Base-by-base conservation (phyloP, 1,140 invertebrate genomes). In the Drosophila grimshawi region DNA sequence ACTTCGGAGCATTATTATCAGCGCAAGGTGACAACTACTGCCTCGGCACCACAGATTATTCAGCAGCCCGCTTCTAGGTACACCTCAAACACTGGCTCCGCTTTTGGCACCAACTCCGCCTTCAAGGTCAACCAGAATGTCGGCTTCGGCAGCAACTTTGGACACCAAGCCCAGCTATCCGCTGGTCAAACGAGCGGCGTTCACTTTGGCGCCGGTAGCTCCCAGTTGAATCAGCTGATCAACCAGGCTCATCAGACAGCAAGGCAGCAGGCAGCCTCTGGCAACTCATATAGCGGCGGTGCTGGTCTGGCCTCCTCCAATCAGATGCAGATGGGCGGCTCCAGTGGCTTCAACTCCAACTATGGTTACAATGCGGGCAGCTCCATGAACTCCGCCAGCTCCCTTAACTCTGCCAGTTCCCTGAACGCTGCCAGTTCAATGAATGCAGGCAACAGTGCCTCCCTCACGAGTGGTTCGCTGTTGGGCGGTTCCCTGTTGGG, bases 1-100 rank as follows among this genome's bases (percentile, higher is more conserved):
- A 85, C 78, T 30, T 83, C 81, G 4, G 76, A 90, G 52, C 80
- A 86, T 4, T 92, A 79, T 51, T 88, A 92, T 49, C 77, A 85
- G 32, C 75, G 76, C 37, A 75, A 71, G 57, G 80, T 92, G 5
- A 85, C 82, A 37, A 86, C 68, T 65, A 83, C 74, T 4, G 57
- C 66, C 5, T 75, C 76, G 3, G 69, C 68, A 1, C 86, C 71
- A 19, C 78, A 86, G 67, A 10, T 90, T 43, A 29, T 86, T 0
- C 69, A 80, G 41, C 75, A 68, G 41, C 83, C 80, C 6, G 19
- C 72, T 5, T 46, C 66, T n/a, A 64, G 70, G 37, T 61, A 68
- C 3, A 41, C 66, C 33, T 60, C 71, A 10, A 67, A 45, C 29
- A 7, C 46, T 0, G 74, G 63, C 43, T 69, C 74, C 41, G 75